Conservation (phyloP, 1,140 invertebrate species). For the Muscidifurax raptorellus region DNA sequence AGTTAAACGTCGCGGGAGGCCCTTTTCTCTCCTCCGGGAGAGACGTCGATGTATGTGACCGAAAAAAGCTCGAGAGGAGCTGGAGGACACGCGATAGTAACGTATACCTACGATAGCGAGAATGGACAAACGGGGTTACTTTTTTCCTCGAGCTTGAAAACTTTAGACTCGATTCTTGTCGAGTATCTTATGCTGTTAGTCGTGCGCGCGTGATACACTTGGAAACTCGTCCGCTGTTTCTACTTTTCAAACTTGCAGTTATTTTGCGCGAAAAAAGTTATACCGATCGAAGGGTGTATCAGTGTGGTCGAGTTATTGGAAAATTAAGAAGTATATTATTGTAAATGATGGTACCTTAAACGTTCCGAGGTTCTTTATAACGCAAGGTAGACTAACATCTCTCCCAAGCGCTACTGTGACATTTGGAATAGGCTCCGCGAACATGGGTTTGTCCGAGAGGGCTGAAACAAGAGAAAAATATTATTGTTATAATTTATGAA, state of each 20-base stretch:
- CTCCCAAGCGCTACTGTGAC: slow-evolving; percentile 91
- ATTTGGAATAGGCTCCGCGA: slow-evolving; percentile 91
- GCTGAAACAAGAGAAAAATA: slow-evolving; percentile 78
- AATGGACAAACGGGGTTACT: slow-evolving; percentile 5
- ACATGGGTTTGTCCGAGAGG: slow-evolving; percentile 87
- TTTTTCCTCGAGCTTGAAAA: slow-evolving; percentile 20
- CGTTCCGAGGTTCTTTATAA: slow-evolving; percentile 89
- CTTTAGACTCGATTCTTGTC: slow-evolving; percentile 9
- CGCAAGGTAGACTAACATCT: slow-evolving; percentile 90
- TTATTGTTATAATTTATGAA: slow-evolving; percentile 7
- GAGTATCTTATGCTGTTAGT: slow-evolving; percentile 3
- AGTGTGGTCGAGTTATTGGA: background rate
- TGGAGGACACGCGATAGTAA: background rate
- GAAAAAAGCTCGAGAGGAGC: background rate
- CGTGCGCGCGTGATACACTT: background rate
- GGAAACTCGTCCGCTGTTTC: background rate
- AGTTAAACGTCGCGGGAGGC: slow-evolving; percentile 24
- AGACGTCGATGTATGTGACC: slow-evolving; percentile 1
- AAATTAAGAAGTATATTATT: background rate
- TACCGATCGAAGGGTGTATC: background rate
- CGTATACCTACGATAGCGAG: background rate
- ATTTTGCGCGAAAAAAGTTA: background rate
- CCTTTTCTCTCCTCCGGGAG: slow-evolving; percentile 35
- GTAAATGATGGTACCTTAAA: slow-evolving; percentile 83
- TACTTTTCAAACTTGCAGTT: background rate